Base-by-base conservation (phyloP, 2,888 invertebrate species). In the Melanophora roralis region DNA sequence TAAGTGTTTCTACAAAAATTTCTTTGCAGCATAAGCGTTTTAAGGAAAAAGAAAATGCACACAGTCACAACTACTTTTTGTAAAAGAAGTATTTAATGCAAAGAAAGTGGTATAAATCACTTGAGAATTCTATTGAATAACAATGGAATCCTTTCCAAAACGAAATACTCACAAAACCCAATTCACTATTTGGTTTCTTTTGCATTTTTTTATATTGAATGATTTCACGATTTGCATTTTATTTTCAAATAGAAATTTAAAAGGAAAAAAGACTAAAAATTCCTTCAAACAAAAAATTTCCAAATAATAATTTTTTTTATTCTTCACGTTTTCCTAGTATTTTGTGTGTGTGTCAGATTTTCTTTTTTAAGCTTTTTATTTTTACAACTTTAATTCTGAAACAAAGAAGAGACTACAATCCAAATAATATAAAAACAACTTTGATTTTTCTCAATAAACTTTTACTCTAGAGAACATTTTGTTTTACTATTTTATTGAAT, bases 381-480 rank as follows among this genome's bases (percentile, higher is more conserved):
- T 47, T 59, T 59, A n/a, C 21, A 34, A 34, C 8, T 67, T 53
- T 38, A 40, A 16, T 9, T 67, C 60, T 36, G 7, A 72, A 53
- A 60, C 60, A 60, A 62, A 68, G 43, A 62, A 49, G 27, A 23
- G 23, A 21, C 9, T 40, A 53, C 23, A 53, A 32, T 9, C 32
- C 14, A 55, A 68, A 21, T 49, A 36, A 62, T 27, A 12, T 19
- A 55, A 47, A 60, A 55, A 34, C 12, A 38, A 36, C 45, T 62
- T 75, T 75, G 75, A 76, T 76, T 76, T 76, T 55, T 55, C 43
- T 47, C 38, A 40, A 68, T 76, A 68, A 68, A 75, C 68, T 68
- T 60, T 55, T 55, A 55, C 75, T 69, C 68, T 27, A 32, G 75
- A 47, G 72, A 40, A 55, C 40, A 60, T 55, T 68, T 75, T 55